These are phyloP conservation scores for Amblyopsis hoosieri DNA, from an alignment of 2,797 vertebrate species.

Conservation along the genomic window DNA sequence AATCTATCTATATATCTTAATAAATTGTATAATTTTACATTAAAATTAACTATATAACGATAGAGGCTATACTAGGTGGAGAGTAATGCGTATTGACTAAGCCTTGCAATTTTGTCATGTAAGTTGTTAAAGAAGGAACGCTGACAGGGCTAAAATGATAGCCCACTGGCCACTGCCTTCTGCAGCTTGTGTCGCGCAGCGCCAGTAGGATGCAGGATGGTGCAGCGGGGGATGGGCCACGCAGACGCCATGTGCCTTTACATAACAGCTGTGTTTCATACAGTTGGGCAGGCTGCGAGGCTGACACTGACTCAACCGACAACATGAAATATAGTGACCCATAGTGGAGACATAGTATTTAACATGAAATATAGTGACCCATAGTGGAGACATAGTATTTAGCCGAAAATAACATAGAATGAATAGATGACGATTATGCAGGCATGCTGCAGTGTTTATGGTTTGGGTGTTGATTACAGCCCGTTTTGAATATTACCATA, in stretches of 20 bases:
- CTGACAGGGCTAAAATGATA: conserved; percentile 7
- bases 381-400: neutral
- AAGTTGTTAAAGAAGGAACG: neutral
- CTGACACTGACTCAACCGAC: no score
- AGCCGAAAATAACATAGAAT: neutral
- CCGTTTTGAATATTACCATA: neutral
- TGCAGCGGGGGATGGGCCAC: conserved; percentile 31
- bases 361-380: neutral
- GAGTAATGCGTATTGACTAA: neutral
- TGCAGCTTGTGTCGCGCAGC: conserved; percentile 1
- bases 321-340: neutral
- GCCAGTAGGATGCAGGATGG: conserved; percentile 55
- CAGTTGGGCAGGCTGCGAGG: conserved; percentile 27
- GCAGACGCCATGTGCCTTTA: conserved; percentile 60
- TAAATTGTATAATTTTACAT: neutral
- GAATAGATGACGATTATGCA: neutral
- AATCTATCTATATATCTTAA: neutral
- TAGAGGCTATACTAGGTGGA: no score
- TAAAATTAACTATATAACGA: no score
- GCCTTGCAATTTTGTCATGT: neutral
- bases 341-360: neutral
- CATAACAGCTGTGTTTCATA: conserved; percentile 62
- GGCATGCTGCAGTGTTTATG: neutral
- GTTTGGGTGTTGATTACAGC: neutral
- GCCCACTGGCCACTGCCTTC: conserved; percentile 8